Evolutionary conservation across 2,113 vertebrate genomes (phyloP).

Genomic region (Lontra canadensis): DNA sequence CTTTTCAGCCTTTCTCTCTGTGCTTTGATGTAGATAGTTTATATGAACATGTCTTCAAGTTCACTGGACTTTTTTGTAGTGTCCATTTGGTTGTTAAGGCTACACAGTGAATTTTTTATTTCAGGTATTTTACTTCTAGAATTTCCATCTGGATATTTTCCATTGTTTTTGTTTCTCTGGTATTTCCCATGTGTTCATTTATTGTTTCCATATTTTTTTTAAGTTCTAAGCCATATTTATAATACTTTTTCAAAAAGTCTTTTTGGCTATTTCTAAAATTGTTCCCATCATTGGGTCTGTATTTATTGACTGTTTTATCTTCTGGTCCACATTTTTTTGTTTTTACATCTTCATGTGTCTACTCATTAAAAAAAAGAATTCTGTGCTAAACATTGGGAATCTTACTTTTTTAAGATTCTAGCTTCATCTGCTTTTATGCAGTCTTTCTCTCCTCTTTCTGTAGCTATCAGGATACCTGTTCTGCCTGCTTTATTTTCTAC

Average conservation of each 20-base stretch:
- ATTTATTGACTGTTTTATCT: background rate
- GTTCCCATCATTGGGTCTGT: background rate
- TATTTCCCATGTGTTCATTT: background rate
- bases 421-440: background rate
- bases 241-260: background rate
- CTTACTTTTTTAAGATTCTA: background rate
- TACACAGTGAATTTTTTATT: slow-evolving; percentile 31
- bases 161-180: slow-evolving; percentile 4
- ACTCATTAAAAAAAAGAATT: background rate
- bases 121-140: background rate
- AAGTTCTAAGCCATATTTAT: background rate
- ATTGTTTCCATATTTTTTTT: slow-evolving; percentile 40
- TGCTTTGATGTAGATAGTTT: background rate
- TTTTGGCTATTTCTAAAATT: background rate
- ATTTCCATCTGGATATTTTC: background rate
- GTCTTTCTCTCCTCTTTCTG: background rate
- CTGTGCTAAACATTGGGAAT: background rate
- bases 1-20: background rate
- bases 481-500: background rate
- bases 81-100: background rate
- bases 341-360: background rate
- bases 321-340: background rate
- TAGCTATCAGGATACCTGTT: background rate
- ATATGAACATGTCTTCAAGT: background rate
- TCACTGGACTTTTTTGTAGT: background rate